phyloP scores from a whole-genome alignment of 2,888 invertebrate genomes.

The Saturnia pavonia region DNA sequence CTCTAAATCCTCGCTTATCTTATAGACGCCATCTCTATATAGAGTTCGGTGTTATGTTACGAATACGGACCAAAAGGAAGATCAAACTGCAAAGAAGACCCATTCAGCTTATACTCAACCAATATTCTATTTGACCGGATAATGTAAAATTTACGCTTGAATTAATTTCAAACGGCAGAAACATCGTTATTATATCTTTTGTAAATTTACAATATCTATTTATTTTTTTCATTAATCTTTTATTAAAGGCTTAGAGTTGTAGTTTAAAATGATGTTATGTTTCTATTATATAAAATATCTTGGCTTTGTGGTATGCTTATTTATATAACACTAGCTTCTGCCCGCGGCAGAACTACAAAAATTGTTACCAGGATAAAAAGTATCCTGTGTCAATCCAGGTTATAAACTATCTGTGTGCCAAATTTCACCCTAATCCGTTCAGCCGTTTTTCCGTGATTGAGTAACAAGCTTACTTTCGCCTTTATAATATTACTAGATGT shows the following conservation, averaged over 20 bases:
- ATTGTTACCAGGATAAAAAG: no score
- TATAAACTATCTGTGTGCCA: no score
- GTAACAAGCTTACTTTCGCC: no score
- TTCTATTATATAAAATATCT: constrained; percentile 3
- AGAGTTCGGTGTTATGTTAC: constrained; percentile 30
- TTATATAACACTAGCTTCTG: no score
- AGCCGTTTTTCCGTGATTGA: no score
- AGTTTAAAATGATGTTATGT: constrained; percentile 10
- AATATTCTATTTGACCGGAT: constrained; percentile 33
- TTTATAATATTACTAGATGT: no score
- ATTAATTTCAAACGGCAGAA: constrained; percentile 27
- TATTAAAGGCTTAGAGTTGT: constrained; percentile 13
- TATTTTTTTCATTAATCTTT: constrained; percentile 10
- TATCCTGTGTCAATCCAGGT: no score
- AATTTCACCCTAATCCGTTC: no score
- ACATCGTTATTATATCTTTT: constrained; percentile 9
- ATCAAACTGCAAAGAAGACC: constrained; percentile 32
- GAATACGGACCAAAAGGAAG: constrained; percentile 24
- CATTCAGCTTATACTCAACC: constrained; percentile 29
- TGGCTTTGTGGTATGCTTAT: neutral
- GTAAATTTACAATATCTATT: constrained; percentile 4
- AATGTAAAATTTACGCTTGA: constrained; percentile 38
- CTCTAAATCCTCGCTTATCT: constrained; percentile 42
- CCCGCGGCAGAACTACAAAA: no score
- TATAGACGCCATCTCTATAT: constrained; percentile 33